Evolutionary conservation across 1,140 invertebrate genomes (phyloP), one percentile per base, ranked within the genome.

Genomic region (Globodera rostochiensis): DNA sequence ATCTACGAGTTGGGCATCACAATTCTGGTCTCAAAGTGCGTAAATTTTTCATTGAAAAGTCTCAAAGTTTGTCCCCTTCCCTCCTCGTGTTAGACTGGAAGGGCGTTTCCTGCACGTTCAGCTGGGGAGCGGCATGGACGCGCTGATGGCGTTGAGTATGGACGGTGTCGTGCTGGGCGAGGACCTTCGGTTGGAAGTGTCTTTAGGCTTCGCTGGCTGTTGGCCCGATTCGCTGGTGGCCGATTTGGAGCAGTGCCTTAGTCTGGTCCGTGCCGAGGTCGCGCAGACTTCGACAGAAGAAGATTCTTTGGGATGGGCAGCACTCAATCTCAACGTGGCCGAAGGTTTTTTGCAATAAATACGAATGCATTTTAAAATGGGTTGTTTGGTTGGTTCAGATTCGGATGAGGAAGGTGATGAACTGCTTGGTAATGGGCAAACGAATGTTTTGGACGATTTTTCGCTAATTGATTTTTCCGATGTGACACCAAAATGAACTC

Each of bases 71-170:
- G 36, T 47, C 19, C 25, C 21, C 60, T 25, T 36, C 19, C 50
- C 66, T 74, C 67, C 21, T 0, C 53, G 13, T 79, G 84, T 81
- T 50, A 88, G 87, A 79, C 79, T 87, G 73, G 87, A 86, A 66
- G 81, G 84, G 1, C 74, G 69, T 50, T 77, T 83, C 53, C 57
- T 89, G 70, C 85, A 83, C 82, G 64, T 90, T 47, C 67, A 88
- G 49, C 57, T 89, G n/a, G 73, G 80, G 46, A 82, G 74, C 74
- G 89, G 89, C 21, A 77, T 87, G 45, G 84, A 86, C 36, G 89
- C 88, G 15, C 74, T 89, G 21, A 86, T 88, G 45, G 88, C 89
- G 15, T 69, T 88, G 60, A 90, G 89, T 69, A 88, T 89, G 85
- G 89, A 89, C 77, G 86, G 87, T 49, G 67, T 88, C 36, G 69